These are phyloP conservation scores for Percopsis transmontana DNA, from an alignment of 2,113 vertebrate species.

Conservation along the genomic window DNA sequence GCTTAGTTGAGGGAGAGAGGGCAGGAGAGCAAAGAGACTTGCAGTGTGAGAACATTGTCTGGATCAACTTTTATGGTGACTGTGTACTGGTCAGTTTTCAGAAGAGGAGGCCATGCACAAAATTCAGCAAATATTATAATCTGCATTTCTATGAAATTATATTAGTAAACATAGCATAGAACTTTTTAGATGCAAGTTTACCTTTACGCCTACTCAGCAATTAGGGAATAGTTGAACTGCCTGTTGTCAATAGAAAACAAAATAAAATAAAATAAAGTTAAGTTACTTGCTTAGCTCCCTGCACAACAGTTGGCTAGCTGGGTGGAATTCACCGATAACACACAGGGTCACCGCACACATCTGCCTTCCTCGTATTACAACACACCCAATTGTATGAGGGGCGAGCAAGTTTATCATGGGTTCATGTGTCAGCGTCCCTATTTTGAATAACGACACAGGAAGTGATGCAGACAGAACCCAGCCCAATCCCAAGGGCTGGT, in stretches of 20 bases:
- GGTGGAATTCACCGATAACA: slow-evolving; percentile 3
- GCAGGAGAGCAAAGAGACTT: background rate
- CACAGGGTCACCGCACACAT: slow-evolving; percentile 11
- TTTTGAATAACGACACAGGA: slow-evolving; percentile 62
- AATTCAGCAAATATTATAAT: background rate
- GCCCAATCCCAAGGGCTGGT: slow-evolving; percentile 34
- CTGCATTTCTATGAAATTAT: background rate
- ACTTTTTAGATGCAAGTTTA: slow-evolving; percentile 36
- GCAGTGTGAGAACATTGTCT: background rate
- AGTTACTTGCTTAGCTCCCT: background rate
- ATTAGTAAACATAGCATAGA: background rate
- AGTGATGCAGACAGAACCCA: slow-evolving; percentile 32
- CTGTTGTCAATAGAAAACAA: slow-evolving; percentile 52
- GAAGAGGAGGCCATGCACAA: too few species aligned
- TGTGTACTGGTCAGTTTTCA: too few species aligned
- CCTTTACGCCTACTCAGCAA: slow-evolving; percentile 67
- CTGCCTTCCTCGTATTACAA: background rate
- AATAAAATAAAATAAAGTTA: background rate
- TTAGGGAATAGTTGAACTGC: slow-evolving; percentile 63
- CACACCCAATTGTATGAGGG: background rate
- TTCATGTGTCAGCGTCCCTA: background rate
- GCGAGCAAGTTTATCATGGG: background rate
- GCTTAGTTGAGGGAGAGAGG: slow-evolving; percentile 1
- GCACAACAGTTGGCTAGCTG: background rate
- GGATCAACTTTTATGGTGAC: background rate